Percentiles rank a stretch among this genome's conserved stretches.
Conservation (phyloP, 2,888 invertebrate genomes). For the Limnephilus marmoratus region DNA sequence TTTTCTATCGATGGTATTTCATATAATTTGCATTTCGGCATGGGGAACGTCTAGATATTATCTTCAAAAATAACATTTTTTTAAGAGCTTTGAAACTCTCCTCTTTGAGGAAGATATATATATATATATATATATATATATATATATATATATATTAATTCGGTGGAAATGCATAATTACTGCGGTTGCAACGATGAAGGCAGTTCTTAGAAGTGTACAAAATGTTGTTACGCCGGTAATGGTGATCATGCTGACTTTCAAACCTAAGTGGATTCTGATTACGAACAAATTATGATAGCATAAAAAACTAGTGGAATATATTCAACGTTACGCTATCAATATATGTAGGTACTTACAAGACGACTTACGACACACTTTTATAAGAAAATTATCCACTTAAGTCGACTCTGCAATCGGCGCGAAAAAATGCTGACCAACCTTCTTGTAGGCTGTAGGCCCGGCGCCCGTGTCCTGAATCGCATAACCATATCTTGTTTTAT, state of each 20-base stretch:
- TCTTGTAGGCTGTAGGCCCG: not conserved
- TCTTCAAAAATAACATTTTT: too few species aligned
- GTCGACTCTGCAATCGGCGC: constrained; percentile 15
- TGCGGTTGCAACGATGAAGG: not conserved
- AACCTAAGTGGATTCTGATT: not conserved
- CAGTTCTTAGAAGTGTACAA: too few species aligned
- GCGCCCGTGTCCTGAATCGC: constrained; percentile 59
- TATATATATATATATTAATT: too few species aligned
- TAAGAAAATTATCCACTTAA: not conserved
- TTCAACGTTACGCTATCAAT: not conserved
- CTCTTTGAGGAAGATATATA: too few species aligned
- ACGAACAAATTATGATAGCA: not conserved
- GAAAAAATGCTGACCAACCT: constrained; percentile 41
- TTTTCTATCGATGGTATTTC: too few species aligned
- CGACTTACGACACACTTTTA: not conserved
- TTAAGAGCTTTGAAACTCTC: too few species aligned
- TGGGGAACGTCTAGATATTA: too few species aligned
- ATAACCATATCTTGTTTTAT: constrained; percentile 64
- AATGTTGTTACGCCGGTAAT: too few species aligned
- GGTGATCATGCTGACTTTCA: too few species aligned
- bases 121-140: too few species aligned
- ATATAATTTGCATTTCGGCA: too few species aligned
- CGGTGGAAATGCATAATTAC: not conserved
- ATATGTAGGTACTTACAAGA: not conserved
- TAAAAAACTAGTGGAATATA: not conserved